Percentiles rank a stretch among this genome's conserved stretches.
These are phyloP conservation scores for Cyclopterus lumpus DNA, from an alignment of 2,797 vertebrate species.

Conservation along the genomic window DNA sequence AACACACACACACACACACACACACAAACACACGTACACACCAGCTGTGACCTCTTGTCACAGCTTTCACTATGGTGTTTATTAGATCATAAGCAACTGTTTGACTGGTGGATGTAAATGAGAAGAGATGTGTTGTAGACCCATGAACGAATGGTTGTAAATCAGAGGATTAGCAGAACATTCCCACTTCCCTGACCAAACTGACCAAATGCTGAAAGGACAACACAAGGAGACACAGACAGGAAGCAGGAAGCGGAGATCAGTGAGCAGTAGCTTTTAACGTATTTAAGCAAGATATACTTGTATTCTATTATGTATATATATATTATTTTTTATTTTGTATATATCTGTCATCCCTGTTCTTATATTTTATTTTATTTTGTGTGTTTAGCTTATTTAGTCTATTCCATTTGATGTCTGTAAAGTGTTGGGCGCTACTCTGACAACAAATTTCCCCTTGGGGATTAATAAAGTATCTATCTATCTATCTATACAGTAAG, in stretches of 20 bases:
- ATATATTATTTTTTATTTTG: no score
- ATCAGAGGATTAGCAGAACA: background rate
- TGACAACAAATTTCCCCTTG: no score
- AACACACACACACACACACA: slow-evolving; percentile 16
- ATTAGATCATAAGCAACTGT: slow-evolving; percentile 72
- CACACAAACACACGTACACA: slow-evolving; percentile 29
- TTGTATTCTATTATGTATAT: no score
- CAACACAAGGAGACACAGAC: slow-evolving; percentile 2
- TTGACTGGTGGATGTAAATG: slow-evolving; percentile 28
- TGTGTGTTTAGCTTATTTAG: no score
- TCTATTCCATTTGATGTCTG: no score
- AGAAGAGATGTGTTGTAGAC: slow-evolving; percentile 4
- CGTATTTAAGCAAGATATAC: slow-evolving; percentile 5
- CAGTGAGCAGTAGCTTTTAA: slow-evolving; percentile 2
- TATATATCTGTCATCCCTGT: no score
- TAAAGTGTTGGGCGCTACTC: no score
- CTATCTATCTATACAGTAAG: no score
- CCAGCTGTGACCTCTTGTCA: slow-evolving; percentile 75
- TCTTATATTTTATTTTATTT: no score
- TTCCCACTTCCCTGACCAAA: background rate
- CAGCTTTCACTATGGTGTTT: slow-evolving; percentile 68
- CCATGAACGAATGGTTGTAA: background rate
- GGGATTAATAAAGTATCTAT: no score
- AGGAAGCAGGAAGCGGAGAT: slow-evolving; percentile 11
- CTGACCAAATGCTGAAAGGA: background rate